phyloP scores from a whole-genome alignment of 1,140 invertebrate genomes.

The Eurosta solidaginis region DNA sequence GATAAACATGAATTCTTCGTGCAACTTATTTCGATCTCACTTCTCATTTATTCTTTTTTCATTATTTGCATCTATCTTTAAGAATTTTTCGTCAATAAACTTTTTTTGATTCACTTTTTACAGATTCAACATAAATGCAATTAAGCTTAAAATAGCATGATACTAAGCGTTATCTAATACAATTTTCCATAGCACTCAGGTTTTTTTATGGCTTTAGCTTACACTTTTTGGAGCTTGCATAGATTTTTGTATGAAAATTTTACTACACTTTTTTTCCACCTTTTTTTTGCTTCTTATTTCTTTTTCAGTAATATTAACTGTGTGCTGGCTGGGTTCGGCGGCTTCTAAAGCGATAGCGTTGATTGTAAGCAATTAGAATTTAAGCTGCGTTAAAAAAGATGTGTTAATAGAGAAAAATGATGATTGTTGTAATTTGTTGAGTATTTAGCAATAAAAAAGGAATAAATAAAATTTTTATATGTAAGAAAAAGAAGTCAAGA shows the following conservation, averaged over 20 bases:
- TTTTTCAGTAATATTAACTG: no score
- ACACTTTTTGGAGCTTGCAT: not conserved
- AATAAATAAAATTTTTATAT: no score
- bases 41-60: no score
- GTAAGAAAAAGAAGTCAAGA: no score
- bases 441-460: no score
- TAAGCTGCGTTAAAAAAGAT: slow-evolving; percentile 10
- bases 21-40: no score
- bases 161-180: slow-evolving; percentile 15
- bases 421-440: not conserved
- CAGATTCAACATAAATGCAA: not conserved
- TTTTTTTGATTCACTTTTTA: not conserved
- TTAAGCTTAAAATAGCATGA: not conserved
- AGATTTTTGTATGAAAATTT: no score
- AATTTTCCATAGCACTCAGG: not conserved
- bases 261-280: no score
- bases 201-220: not conserved
- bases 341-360: not conserved
- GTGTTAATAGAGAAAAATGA: not conserved
- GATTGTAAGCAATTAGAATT: slow-evolving; percentile 18
- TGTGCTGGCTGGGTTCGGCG: no score
- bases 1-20: no score
- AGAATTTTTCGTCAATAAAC: not conserved
- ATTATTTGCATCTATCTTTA: not conserved
- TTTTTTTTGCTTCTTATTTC: not conserved